Evolutionary conservation across 1,140 invertebrate species (phyloP).

Genomic region (Meloidogyne chitwoodi): DNA sequence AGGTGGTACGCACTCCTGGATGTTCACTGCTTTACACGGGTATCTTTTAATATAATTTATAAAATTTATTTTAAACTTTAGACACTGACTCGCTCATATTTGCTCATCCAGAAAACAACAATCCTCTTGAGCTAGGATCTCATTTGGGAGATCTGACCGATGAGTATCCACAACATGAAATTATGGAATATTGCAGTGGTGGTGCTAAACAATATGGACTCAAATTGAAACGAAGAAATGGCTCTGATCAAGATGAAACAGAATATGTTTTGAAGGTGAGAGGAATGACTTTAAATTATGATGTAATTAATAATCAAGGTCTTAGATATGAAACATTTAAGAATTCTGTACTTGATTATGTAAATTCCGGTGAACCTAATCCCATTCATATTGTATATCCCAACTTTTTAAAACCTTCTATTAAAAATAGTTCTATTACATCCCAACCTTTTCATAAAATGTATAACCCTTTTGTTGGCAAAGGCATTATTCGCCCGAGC

Average conservation of each 20-base stretch:
- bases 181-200: not conserved
- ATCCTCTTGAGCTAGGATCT: not conserved
- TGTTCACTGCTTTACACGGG: not conserved
- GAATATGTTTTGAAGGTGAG: not conserved
- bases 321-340: not conserved
- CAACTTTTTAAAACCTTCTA: not conserved
- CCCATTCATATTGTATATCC: not conserved
- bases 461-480: not conserved
- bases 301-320: not conserved
- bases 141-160: conserved; percentile 1
- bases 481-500: not conserved
- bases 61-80: no score
- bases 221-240: not conserved
- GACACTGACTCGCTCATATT: conserved; percentile 9
- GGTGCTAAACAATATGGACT: not conserved
- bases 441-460: not conserved
- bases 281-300: not conserved
- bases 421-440: not conserved
- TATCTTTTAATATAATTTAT: not conserved
- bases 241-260: not conserved
- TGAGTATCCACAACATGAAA: not conserved
- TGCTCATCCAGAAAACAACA: not conserved
- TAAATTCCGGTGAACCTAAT: not conserved
- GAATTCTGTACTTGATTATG: not conserved
- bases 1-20: not conserved